Evolutionary conservation across 2,888 invertebrate genomes (phyloP).

Genomic region (Philereme transversata): DNA sequence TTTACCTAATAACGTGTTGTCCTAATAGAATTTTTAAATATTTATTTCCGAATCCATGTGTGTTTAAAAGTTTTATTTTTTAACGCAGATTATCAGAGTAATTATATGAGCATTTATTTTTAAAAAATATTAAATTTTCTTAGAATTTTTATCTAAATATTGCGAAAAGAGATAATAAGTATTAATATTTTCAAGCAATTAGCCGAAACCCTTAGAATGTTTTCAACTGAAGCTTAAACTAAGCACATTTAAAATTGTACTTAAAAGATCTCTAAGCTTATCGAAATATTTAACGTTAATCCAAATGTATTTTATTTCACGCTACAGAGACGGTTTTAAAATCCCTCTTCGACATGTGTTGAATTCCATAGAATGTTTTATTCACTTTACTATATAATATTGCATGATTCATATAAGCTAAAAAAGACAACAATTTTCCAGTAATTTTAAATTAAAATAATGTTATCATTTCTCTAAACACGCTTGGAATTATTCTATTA

Average conservation of each 20-base stretch:
- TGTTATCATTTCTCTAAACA: constrained; percentile 17
- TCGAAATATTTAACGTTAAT: constrained; percentile 10
- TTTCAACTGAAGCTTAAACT: constrained; percentile 3
- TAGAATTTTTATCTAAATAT: constrained; percentile 3
- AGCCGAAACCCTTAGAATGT: constrained; percentile 1
- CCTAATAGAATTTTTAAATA: too few relatives aligned
- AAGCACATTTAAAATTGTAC: constrained; percentile 23
- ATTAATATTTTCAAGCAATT: constrained; percentile 13
- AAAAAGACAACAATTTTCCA: background rate
- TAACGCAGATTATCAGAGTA: too few relatives aligned
- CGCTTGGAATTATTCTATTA: constrained; percentile 20
- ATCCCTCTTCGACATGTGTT: constrained; percentile 4
- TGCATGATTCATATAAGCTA: background rate
- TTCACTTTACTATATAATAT: background rate
- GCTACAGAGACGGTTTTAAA: constrained; percentile 19
- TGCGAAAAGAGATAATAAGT: background rate
- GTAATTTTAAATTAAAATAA: constrained; percentile 15
- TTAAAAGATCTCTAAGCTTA: constrained; percentile 19
- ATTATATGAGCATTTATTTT: background rate
- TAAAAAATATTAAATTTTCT: constrained; percentile 4
- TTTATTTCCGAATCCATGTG: too few relatives aligned
- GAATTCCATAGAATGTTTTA: constrained; percentile 10
- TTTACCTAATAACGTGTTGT: too few relatives aligned
- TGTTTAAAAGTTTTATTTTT: too few relatives aligned
- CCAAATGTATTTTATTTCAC: constrained; percentile 20